These are phyloP conservation scores for Protonibea diacanthus DNA, from an alignment of 2,797 vertebrate genomes.

Conservation along the genomic window DNA sequence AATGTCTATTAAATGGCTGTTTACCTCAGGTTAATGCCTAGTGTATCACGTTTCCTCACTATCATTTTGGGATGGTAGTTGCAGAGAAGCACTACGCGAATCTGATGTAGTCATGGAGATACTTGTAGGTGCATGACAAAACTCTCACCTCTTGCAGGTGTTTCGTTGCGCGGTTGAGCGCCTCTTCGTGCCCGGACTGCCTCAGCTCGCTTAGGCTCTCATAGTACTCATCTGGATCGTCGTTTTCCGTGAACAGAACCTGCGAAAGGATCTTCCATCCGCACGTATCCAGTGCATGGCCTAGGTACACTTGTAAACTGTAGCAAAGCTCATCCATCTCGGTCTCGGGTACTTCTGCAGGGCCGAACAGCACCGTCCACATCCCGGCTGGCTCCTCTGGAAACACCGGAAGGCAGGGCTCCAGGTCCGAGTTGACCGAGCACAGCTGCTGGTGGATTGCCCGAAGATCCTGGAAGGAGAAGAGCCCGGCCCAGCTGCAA, in stretches of 20 bases:
- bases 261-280: constrained; percentile 98
- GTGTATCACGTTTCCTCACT: not conserved
- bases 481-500: constrained; percentile 97
- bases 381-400: constrained; percentile 94
- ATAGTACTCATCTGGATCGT: constrained; percentile 96
- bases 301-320: constrained; percentile 92
- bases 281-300: constrained; percentile 94
- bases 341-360: constrained; percentile 83
- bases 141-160: constrained; percentile 92
- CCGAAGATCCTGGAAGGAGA: constrained; percentile 95
- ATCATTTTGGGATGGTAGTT: not conserved
- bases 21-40: not conserved
- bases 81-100: not conserved
- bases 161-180: constrained; percentile 88
- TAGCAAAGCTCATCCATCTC: constrained; percentile 90
- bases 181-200: constrained; percentile 95
- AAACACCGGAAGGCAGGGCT: constrained; percentile 92
- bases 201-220: constrained; percentile 96
- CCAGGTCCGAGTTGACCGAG: constrained; percentile 93
- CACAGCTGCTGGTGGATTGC: constrained; percentile 93
- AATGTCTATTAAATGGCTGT: not conserved
- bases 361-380: constrained; percentile 95
- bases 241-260: constrained; percentile 94
- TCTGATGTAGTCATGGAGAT: not conserved
- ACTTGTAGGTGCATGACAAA: not conserved